phyloP scores from a whole-genome alignment of 2,888 invertebrate species.

The Cosmia trapezina region DNA sequence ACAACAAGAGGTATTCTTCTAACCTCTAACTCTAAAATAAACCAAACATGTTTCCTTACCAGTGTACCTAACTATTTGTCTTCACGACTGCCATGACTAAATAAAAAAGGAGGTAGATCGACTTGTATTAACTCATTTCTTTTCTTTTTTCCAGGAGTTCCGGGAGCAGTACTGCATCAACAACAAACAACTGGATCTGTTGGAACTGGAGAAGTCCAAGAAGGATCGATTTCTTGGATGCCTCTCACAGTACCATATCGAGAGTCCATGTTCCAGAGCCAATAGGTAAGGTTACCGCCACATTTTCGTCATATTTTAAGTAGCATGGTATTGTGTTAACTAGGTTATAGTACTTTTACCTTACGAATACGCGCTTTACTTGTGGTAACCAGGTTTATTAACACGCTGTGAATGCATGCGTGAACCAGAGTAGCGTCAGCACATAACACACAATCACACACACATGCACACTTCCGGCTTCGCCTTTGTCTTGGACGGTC shows the following conservation, averaged over 20 bases:
- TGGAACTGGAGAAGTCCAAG: slow-evolving; percentile 92
- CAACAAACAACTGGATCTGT: slow-evolving; percentile 95
- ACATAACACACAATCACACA: too few relatives aligned
- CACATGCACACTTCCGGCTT: too few relatives aligned
- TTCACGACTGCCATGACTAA: background rate
- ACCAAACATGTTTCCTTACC: background rate
- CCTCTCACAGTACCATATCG: slow-evolving; percentile 93
- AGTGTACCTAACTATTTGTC: background rate
- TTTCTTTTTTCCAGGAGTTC: slow-evolving; percentile 92
- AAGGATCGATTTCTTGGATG: slow-evolving; percentile 95
- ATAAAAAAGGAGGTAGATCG: background rate
- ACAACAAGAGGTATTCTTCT: background rate
- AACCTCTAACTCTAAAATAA: background rate
- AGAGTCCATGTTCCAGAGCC: slow-evolving; percentile 93
- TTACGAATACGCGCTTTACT: too few relatives aligned
- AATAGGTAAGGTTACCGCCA: slow-evolving; percentile 81
- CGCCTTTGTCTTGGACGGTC: too few relatives aligned
- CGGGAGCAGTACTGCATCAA: slow-evolving; percentile 98
- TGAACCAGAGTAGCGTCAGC: too few relatives aligned
- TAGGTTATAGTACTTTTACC: background rate
- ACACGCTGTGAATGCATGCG: too few relatives aligned
- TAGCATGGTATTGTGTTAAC: background rate
- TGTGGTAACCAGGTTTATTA: too few relatives aligned
- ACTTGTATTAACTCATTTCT: background rate
- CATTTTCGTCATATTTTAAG: background rate